phyloP scores from a whole-genome alignment of 2,888 invertebrate genomes.

The Aproaerema taeniolella region DNA sequence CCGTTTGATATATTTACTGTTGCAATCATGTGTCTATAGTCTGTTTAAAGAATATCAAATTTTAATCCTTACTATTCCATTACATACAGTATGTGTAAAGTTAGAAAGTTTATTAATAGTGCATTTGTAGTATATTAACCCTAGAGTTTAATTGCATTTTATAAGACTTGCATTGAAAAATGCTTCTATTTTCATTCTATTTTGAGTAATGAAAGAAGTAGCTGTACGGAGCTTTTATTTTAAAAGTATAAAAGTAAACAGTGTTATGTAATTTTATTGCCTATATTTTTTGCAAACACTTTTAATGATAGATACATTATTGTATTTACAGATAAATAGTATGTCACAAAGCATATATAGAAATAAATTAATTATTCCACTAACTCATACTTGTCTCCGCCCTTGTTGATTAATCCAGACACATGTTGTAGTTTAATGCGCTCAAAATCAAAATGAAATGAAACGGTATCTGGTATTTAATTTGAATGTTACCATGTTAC shows the following conservation, averaged over 20 bases:
- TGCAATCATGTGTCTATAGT: neutral
- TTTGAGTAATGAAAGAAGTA: neutral
- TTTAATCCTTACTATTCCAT: slow-evolving; percentile 7
- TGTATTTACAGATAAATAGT: no score
- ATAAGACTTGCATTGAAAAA: neutral
- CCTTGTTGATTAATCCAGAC: no score
- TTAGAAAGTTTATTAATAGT: slow-evolving; percentile 13
- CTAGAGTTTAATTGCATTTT: neutral
- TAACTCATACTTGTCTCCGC: no score
- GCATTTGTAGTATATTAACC: no score
- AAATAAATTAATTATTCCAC: no score
- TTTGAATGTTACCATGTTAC: slow-evolving; percentile 20
- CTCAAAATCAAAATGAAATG: no score
- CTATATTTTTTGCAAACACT: no score
- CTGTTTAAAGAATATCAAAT: neutral
- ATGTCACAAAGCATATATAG: no score
- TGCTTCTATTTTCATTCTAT: neutral
- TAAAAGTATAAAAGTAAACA: neutral
- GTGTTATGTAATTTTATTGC: no score
- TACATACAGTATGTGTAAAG: slow-evolving; percentile 10
- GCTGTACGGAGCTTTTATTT: slow-evolving; percentile 1
- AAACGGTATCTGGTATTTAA: no score
- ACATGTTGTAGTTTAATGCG: no score
- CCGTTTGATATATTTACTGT: neutral
- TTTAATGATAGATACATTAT: no score